Base-by-base conservation (phyloP, 2,888 invertebrate species). In the Eristalinus sepulchralis region DNA sequence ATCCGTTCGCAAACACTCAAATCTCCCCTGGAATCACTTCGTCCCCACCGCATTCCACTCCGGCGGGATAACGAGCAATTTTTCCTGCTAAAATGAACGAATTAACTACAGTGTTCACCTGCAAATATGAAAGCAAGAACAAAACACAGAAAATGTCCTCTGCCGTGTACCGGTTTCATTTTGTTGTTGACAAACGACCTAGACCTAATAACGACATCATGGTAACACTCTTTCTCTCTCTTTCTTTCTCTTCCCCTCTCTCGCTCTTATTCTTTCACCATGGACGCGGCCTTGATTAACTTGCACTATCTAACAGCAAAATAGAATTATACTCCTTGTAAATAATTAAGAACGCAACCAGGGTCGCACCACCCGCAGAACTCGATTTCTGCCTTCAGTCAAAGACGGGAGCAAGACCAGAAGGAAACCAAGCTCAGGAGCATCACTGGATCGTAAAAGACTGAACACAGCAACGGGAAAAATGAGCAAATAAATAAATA, bases 291-390 rank as follows among this genome's bases (percentile, higher is more conserved):
- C 53, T 79, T 72, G 67, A 73, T 80, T 72, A 79, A 73, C 62
- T 34, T 60, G 33, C 59, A 64, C 64, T 53, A 60, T 64, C 72
- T n/a, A 57, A 31, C 6, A 36, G 22, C 4, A 17, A 72, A 31
- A 62, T 55, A 34, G 53, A 67, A 67, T 67, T 66, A 67, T 59
- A 33, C 36, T 22, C 63, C 20, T 59, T 57, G 70, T 72, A 24
- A 71, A 72, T 79, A 79, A 79, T 79, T 79, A 59, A 79, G 57
- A 33, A 47, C 17, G 20, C 62, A 68, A 17, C 22, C 22, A n/a
- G n/a, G 33, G 10, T 11, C 8, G 13, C 31, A 22, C 57, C 36
- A n/a, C 24, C 22, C 22, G 53, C 33, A 11, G 39, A 3, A 39
- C 13, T 13, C 39, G 39, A n/a, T 4, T 39, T 13, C 13, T 13